Percentiles rank a stretch among this genome's conserved stretches.
These are phyloP conservation scores for Ovis canadensis DNA, from an alignment of 2,113 vertebrate species.

Conservation along the genomic window DNA sequence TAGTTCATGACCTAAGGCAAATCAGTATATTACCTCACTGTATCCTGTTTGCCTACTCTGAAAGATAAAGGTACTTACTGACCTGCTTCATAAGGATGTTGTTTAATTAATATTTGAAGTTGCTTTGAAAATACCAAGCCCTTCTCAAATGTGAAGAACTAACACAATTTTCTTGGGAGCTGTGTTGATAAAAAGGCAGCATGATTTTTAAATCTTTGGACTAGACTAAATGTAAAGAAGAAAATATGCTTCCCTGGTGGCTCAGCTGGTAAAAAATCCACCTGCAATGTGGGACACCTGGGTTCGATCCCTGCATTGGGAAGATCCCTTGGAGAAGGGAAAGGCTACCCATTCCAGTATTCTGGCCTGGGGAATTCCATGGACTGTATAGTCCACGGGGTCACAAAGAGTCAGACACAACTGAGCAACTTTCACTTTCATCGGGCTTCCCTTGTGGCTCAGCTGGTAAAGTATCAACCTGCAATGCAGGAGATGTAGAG, in stretches of 20 bases:
- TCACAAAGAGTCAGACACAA: neutral
- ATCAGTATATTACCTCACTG: conserved; percentile 19
- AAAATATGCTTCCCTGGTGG: neutral
- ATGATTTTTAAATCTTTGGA: neutral
- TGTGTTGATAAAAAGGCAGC: neutral
- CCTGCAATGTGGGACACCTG: neutral
- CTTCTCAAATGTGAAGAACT: neutral
- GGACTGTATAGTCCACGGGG: neutral
- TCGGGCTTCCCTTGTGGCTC: neutral
- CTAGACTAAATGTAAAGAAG: neutral
- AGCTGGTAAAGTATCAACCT: neutral
- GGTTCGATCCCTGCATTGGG: neutral
- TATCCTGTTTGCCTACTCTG: conserved; percentile 21
- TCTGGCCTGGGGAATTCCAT: neutral
- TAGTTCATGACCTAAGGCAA: conserved; percentile 20
- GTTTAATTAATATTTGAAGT: neutral
- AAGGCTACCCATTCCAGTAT: neutral
- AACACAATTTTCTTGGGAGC: neutral
- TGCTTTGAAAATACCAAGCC: conserved; percentile 20
- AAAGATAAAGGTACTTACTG: conserved; percentile 8
- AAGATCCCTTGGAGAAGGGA: neutral
- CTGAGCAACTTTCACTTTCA: neutral
- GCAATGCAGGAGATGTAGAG: neutral
- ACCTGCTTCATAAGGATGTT: neutral
- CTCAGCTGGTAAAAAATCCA: neutral